Base-by-base conservation (phyloP, 2,113 vertebrate species). In the Istiophorus platypterus region DNA sequence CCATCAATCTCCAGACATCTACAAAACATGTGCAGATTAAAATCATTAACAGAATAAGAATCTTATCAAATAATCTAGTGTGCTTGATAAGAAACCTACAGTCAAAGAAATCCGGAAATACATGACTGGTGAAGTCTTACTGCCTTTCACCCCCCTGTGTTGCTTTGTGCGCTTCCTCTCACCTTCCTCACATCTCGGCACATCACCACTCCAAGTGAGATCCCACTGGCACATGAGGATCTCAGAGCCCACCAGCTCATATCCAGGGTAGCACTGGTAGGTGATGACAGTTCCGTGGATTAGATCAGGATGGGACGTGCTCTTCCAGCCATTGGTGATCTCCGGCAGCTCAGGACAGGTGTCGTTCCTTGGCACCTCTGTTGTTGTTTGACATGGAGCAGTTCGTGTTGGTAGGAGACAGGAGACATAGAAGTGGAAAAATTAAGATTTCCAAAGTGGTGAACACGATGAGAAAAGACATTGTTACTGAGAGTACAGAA, bases 141-240 rank as follows among this genome's bases (percentile, higher is more conserved):
- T 14, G 26, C 69, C 24, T 14, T 10, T 47, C 10, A 2, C 9
- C 22, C 12, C 5, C 12, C 11, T 1, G 9, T n/a, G 39, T 4
- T 56, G 51, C 49, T 54, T 45, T 18, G 1, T 41, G 20, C 3
- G 24, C 56, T 39, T 74, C n/a, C 18, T 42, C 96, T 97, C 88
- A 99, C 98, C 97, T 91, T 96, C 94, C 91, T 98, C 96, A 51
- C 98, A 99, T 72, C 91, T 92, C 1, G 98, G 98, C 54, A 98
- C 95, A 37, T 99, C 98, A 0, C 96, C 97, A 0, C 98, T 99
- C 98, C 98, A 99, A 0, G 95, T 96, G 57, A 99, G 95, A 90
- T 99, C 98, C 98, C 98, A 99, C 88, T 99, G 98, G 85, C 98
- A 99, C 98, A 99, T 99, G 78, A 99, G 96, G 82, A 98, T 95